Conservation (phyloP, 2,888 invertebrate genomes). For the Syrista parreyssii region DNA sequence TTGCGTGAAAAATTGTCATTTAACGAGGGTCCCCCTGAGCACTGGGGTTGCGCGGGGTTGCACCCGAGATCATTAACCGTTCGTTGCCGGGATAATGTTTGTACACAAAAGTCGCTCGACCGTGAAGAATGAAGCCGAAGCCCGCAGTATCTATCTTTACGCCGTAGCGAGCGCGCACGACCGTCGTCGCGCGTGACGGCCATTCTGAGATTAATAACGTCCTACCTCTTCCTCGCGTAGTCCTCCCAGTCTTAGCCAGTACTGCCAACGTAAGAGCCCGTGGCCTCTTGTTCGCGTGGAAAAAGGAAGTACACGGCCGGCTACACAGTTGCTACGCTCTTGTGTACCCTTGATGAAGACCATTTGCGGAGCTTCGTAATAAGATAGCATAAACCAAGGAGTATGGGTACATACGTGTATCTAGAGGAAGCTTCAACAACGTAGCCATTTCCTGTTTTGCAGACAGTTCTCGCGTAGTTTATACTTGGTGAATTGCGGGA, state of each 20-base stretch:
- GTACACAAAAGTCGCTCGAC: constrained; percentile 35
- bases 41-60: background rate
- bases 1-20: constrained; percentile 30
- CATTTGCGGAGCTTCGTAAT: constrained; percentile 49
- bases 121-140: constrained; percentile 41
- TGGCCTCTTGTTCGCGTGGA: background rate
- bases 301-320: constrained; percentile 9
- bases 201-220: background rate
- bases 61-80: constrained; percentile 42
- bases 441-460: background rate
- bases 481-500: background rate
- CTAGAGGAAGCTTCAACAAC: background rate
- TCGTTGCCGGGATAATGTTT: constrained; percentile 19
- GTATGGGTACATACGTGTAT: background rate
- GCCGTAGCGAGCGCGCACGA: background rate
- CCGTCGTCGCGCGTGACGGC: constrained; percentile 11
- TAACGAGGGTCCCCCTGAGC: constrained; percentile 31
- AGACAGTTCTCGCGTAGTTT: background rate
- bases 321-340: constrained; percentile 13
- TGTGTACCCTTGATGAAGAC: constrained; percentile 43
- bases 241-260: background rate
- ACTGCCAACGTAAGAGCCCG: background rate
- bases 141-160: constrained; percentile 4
- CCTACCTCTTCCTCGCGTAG: constrained; percentile 1
- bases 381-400: constrained; percentile 37